phyloP scores from a whole-genome alignment of 2,797 vertebrate genomes.

The Chloroceryle inda region DNA sequence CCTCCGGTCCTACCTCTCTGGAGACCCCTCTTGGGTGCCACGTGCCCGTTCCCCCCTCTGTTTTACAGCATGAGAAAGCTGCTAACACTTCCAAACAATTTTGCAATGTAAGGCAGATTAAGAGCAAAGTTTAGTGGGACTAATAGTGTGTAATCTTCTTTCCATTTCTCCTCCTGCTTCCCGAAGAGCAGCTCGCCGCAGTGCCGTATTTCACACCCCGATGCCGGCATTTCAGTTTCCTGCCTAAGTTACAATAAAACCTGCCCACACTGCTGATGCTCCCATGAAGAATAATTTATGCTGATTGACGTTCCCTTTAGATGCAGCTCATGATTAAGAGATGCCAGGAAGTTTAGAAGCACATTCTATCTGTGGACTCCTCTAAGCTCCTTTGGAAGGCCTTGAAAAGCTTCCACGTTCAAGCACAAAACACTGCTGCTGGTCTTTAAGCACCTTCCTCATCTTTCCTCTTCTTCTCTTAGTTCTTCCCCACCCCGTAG shows the following conservation, averaged over 20 bases:
- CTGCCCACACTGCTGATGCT: conserved; percentile 65
- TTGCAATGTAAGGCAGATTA: conserved; percentile 58
- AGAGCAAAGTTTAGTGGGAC: conserved; percentile 53
- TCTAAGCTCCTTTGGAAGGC: conserved; percentile 49
- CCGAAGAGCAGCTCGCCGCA: conserved; percentile 14
- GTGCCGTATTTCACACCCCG: conserved; percentile 22
- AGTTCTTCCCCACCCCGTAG: background rate
- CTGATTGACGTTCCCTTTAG: conserved; percentile 58
- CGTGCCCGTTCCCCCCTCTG: rapidly evolving
- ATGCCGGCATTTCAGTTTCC: conserved; percentile 71
- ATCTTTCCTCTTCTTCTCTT: background rate
- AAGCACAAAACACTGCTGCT: background rate
- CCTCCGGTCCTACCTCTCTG: rapidly evolving
- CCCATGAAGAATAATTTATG: conserved; percentile 60
- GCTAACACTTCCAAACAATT: background rate
- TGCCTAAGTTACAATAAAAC: conserved; percentile 66
- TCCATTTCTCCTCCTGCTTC: conserved; percentile 30
- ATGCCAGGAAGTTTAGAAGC: conserved; percentile 51
- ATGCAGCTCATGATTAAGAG: conserved; percentile 66
- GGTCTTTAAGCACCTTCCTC: background rate
- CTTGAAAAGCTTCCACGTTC: conserved; percentile 45
- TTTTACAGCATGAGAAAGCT: background rate
- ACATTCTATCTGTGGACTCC: conserved; percentile 23
- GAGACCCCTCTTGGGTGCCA: background rate
- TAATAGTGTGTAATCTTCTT: conserved; percentile 58